Conservation (phyloP, 2,797 vertebrate genomes). For the Sciurus carolinensis region DNA sequence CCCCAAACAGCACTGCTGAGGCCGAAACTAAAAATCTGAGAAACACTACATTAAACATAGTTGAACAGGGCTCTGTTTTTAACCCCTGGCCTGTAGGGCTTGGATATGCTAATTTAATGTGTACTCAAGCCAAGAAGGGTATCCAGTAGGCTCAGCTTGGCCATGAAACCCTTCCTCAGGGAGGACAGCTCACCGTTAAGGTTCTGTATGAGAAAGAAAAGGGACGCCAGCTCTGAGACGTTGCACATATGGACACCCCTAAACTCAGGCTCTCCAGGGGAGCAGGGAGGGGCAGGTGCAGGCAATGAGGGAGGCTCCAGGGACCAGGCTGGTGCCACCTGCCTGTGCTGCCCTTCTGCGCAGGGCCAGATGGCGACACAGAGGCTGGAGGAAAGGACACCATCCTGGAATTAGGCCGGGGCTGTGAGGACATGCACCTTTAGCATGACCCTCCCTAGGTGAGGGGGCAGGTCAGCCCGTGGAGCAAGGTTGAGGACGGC, state of each 20-base stretch:
- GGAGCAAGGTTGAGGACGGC: not conserved
- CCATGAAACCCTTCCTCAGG: not conserved
- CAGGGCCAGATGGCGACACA: too few species aligned
- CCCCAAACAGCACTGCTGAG: not conserved
- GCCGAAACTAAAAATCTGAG: not conserved
- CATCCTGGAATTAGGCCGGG: accelerated
- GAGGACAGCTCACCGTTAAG: too few species aligned
- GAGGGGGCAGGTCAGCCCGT: not conserved
- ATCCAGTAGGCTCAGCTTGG: accelerated
- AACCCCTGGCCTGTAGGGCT: not conserved
- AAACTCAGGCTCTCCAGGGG: too few species aligned
- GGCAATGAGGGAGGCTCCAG: not conserved
- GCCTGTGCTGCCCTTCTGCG: not conserved
- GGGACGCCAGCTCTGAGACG: too few species aligned
- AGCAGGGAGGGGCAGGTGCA: accelerated
- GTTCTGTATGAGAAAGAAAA: not conserved
- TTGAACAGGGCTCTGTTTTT: not conserved
- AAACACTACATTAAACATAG: not conserved
- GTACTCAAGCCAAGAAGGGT: not conserved
- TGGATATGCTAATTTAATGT: not conserved
- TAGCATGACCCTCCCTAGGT: not conserved
- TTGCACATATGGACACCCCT: not conserved
- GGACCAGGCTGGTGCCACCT: not conserved
- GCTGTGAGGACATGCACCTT: not conserved
- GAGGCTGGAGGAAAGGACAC: not conserved